Conservation (phyloP, 2,797 vertebrate species). For the Pangasius larnaudii region DNA sequence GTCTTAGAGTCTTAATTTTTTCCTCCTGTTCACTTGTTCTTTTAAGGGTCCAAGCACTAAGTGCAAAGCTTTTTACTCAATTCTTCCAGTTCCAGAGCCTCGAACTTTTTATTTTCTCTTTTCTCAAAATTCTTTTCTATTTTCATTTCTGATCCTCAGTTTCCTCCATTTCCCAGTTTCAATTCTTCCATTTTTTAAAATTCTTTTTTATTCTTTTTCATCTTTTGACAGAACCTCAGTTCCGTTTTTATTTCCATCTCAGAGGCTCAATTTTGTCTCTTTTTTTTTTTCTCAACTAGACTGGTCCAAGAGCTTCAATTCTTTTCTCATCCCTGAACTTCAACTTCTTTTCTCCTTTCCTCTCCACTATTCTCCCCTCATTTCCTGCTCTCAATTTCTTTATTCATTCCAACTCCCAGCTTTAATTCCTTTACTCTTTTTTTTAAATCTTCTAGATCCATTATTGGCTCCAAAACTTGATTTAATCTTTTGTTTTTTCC, state of each 20-base stretch:
- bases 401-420: neutral
- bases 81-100: neutral
- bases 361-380: neutral
- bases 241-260: neutral
- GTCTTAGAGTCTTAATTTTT: neutral
- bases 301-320: neutral
- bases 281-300: neutral
- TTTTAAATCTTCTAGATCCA: neutral
- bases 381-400: neutral
- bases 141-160: neutral
- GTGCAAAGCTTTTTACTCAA: neutral
- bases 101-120: neutral
- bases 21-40: neutral
- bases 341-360: neutral
- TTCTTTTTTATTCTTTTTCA: neutral
- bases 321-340: neutral
- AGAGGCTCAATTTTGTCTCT: constrained; percentile 55
- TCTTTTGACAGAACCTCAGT: neutral
- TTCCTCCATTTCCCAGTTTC: neutral
- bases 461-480: neutral
- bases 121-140: neutral
- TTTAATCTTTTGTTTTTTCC: neutral
- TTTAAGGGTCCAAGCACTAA: neutral
- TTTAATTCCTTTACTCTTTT: neutral
- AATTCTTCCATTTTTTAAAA: neutral